Evolutionary conservation across 2,113 vertebrate species (phyloP), one percentile per base, ranked within the genome.

Genomic region (Rhinoptilus africanus): DNA sequence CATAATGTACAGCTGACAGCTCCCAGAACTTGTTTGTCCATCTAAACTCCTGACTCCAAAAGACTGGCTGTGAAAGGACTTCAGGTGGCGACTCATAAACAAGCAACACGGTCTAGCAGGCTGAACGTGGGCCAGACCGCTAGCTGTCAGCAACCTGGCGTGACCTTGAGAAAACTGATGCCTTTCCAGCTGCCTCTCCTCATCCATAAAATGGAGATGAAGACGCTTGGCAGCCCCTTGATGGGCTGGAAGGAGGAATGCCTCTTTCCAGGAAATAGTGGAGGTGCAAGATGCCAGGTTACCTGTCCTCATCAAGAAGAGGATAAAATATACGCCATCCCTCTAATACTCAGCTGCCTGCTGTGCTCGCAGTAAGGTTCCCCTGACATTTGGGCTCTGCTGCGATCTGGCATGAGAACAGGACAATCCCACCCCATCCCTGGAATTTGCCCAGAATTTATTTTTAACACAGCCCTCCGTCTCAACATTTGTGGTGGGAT

Each of bases 371-470:
- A 60, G 68, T 32, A 68, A 91, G 43, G 22, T 20, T 92, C 66
- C 59, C 62, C 71, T 89, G 77, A 82, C 71, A 39, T 92, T 82
- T 85, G 80, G 69, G 57, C 66, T 87, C 57, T 87, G 53, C 74
- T 91, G 48, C 56, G 57, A 94, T 78, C 57, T 95, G 87, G 73
- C 84, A 88, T 2, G 7, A 64, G 39, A 93, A 81, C 37, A 78
- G 41, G 56, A 71, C 45, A n/a, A 51, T 72, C 74, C 41, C 82
- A 93, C 12, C 15, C 59, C 32, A 69, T 47, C 41, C 73, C 78
- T 77, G 78, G 75, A 86, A 85, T 77, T 82, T 88, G 59, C 81
- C 67, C 75, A 92, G 71, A 43, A 69, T 62, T 93, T 92, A 96
- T 93, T 96, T 96, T 95, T 94, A 95, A 53, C 73, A 26, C 47